Percentiles rank a stretch among this genome's conserved stretches.
phyloP scores from a whole-genome alignment of 2,113 vertebrate genomes.

The Atherinomorus stipes region DNA sequence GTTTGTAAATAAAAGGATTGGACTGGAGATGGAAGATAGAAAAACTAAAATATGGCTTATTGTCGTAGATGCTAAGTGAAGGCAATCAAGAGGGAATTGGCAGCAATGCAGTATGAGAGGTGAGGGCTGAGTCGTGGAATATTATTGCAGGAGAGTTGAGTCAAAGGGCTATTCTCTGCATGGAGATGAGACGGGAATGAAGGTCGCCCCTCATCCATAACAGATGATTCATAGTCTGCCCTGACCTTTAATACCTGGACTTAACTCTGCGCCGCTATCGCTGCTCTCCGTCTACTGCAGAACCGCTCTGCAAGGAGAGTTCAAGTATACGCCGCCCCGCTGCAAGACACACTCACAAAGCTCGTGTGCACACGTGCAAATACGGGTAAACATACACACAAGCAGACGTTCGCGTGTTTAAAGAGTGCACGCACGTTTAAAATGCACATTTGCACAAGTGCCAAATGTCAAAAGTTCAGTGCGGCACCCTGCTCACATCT shows the following conservation, averaged over 20 bases:
- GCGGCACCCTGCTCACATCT: conserved; percentile 69
- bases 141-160: conserved; percentile 58
- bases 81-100: conserved; percentile 54
- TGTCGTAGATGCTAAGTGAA: conserved; percentile 62
- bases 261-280: conserved; percentile 35
- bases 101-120: conserved; percentile 34
- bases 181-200: conserved; percentile 74
- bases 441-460: conserved; percentile 46
- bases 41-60: conserved; percentile 65
- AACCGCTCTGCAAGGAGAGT: conserved; percentile 57
- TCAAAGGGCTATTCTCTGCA: conserved; percentile 64
- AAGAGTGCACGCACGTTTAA: conserved; percentile 29
- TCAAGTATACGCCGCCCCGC: conserved; percentile 51
- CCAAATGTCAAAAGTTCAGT: conserved; percentile 80
- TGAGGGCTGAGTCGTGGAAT: conserved; percentile 62
- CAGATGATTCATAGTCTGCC: conserved; percentile 74
- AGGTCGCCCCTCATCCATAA: conserved; percentile 76
- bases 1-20: conserved; percentile 55
- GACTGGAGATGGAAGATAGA: conserved; percentile 24
- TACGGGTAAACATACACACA: not conserved
- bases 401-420: conserved; percentile 11
- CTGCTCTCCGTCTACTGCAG: conserved; percentile 29
- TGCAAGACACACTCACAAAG: conserved; percentile 4
- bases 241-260: conserved; percentile 76
- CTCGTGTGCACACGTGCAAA: conserved; percentile 9